Base-by-base conservation (phyloP, 2,113 vertebrate species). In the Mirza zaza region DNA sequence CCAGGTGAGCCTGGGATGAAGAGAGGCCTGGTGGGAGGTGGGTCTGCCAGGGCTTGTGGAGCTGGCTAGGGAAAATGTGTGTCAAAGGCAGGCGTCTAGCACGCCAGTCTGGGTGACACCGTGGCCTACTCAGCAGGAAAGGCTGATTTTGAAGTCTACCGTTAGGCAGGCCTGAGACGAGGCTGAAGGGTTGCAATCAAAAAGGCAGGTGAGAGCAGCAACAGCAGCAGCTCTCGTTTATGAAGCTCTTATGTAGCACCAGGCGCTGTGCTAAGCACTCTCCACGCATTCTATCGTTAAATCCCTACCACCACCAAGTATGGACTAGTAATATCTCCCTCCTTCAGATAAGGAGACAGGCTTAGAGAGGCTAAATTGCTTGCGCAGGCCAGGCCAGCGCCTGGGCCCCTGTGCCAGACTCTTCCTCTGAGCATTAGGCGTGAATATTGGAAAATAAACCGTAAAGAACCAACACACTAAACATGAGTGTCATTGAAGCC, bases 141-240 rank as follows among this genome's bases (percentile, higher is more conserved):
- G 65, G 71, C 39, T 20, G 34, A 45, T 13, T 59, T 45, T 65
- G 76, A 52, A n/a, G 20, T 65, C 67, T 92, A 61, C 23, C 36
- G 2, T 13, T 9, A n/a, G 8, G 8, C 0, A 0, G 55, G 23
- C 45, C 79, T 7, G 55, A 84, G 65, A 34, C 17, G 0, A n/a
- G 73, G 42, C 83, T 4, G 29, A 65, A 12, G 71, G 27, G 61
- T 17, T 17, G 57, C 4, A 4, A 2, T 80, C 3, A 8, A 3
- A 2, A 1, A 15, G 2, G 27, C 4, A 14, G 2, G 11, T 0
- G 11, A 39, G 29, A 63, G 36, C 11, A 23, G 7, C 23, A 34
- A 10, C 48, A 48, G 21, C 65, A 36, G 4, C 1, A 1, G 32
- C 14, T 23, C 13, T 15, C 5, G 1, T 42, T 45, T 42, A 13